A percentile compares a stretch with the other conserved stretches of the same genome.
phyloP scores from a whole-genome alignment of 2,888 invertebrate genomes.

The Sabatieria punctata region DNA sequence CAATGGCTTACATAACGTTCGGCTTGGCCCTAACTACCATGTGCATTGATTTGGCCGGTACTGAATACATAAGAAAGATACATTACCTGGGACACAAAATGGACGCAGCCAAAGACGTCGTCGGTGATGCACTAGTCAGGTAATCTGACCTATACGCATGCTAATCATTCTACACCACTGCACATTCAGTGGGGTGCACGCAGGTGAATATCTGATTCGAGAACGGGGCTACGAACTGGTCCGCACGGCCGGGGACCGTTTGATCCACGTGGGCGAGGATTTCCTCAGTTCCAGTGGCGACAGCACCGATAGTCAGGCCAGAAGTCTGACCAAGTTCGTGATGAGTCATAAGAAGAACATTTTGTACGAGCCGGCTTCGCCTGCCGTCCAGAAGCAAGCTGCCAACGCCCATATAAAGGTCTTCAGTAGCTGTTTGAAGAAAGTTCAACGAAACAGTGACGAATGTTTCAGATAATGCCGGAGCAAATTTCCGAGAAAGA shows the following conservation, averaged over 20 bases:
- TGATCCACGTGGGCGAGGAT: constrained; percentile 25
- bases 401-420: constrained; percentile 2
- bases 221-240: constrained; percentile 28
- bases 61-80: constrained; percentile 28
- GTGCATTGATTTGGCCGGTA: constrained; percentile 31
- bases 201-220: constrained; percentile 25
- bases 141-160: too few species aligned
- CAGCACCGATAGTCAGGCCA: too few species aligned
- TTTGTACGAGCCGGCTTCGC: constrained; percentile 25
- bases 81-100: constrained; percentile 29
- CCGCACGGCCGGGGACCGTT: constrained; percentile 27
- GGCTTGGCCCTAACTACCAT: constrained; percentile 30
- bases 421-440: too few species aligned
- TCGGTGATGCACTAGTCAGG: constrained; percentile 20
- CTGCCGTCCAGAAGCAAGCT: constrained; percentile 22
- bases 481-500: too few species aligned
- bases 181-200: constrained; percentile 26
- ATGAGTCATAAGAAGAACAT: constrained; percentile 23
- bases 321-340: too few species aligned
- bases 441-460: too few species aligned
- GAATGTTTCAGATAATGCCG: too few species aligned
- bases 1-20: constrained; percentile 30
- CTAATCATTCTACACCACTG: too few species aligned
- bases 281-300: too few species aligned
- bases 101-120: constrained; percentile 29